phyloP scores from a whole-genome alignment of 2,888 invertebrate species.

The Tipula lateralis region DNA sequence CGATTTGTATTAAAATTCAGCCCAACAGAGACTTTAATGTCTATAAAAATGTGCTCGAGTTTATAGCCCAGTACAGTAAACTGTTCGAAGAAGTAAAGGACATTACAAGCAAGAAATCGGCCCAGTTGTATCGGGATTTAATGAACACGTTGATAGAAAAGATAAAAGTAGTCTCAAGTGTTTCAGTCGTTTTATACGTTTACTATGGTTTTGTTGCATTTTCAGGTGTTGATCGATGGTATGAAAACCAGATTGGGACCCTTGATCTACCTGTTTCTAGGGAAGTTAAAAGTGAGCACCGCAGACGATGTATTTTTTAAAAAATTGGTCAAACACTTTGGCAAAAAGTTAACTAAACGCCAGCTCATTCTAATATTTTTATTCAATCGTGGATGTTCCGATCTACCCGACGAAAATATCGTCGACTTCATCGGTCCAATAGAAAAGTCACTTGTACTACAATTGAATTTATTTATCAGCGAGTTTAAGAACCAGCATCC shows the following conservation, averaged over 20 bases:
- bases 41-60: neutral
- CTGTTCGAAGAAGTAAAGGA: neutral
- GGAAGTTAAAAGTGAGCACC: neutral
- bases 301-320: neutral
- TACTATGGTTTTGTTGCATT: neutral
- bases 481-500: neutral
- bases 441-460: neutral
- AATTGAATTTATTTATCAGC: neutral
- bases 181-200: neutral
- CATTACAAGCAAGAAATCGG: neutral
- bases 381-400: neutral
- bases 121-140: neutral
- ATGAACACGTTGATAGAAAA: neutral
- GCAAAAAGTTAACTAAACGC: neutral
- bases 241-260: slow-evolving; percentile 31
- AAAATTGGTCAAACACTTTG: neutral
- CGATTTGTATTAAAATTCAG: neutral
- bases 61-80: neutral
- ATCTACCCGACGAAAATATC: neutral
- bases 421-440: neutral
- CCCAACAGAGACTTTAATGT: neutral
- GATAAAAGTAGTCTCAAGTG: neutral
- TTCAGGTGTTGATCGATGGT: neutral
- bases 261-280: slow-evolving; percentile 30
- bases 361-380: neutral